A percentile compares a stretch with the other conserved stretches of the same genome.
phyloP scores from a whole-genome alignment of 2,797 vertebrate genomes.

The Chelonia mydas region DNA sequence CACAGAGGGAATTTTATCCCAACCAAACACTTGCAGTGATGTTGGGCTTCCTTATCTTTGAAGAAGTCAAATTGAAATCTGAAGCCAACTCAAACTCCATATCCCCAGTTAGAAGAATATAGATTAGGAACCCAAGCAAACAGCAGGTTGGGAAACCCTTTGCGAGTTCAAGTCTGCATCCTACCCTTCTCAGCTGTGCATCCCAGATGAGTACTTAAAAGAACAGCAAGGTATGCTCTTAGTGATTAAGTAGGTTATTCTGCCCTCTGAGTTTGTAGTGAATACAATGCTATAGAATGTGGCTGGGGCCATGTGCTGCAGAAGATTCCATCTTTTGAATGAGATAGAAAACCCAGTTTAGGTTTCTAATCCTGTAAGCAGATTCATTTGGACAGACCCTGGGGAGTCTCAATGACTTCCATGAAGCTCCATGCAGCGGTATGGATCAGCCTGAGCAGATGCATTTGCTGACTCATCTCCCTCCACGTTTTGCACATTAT shows the following conservation, averaged over 20 bases:
- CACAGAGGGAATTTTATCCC: not conserved
- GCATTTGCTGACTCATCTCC: not conserved
- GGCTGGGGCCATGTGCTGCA: not conserved
- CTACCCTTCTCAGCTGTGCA: rapidly evolving
- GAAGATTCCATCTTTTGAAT: not conserved
- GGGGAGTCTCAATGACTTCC: rapidly evolving
- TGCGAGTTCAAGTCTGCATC: rapidly evolving
- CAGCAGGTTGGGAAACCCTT: not conserved
- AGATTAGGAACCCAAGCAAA: rapidly evolving
- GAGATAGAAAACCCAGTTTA: rapidly evolving
- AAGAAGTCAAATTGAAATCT: not conserved
- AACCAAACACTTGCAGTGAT: not conserved
- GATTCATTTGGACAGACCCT: not conserved
- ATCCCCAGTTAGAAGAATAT: not conserved
- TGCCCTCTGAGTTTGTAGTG: not conserved
- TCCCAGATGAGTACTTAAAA: not conserved
- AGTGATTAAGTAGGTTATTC: not conserved
- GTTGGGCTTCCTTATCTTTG: not conserved
- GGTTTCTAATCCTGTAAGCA: not conserved
- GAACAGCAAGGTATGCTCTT: rapidly evolving
- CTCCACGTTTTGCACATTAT: rapidly evolving
- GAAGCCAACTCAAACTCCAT: not conserved
- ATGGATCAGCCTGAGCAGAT: not conserved
- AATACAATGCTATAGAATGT: not conserved
- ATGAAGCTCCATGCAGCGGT: rapidly evolving